Conservation (phyloP, 2,113 vertebrate species). For the Pachyramphus minor region DNA sequence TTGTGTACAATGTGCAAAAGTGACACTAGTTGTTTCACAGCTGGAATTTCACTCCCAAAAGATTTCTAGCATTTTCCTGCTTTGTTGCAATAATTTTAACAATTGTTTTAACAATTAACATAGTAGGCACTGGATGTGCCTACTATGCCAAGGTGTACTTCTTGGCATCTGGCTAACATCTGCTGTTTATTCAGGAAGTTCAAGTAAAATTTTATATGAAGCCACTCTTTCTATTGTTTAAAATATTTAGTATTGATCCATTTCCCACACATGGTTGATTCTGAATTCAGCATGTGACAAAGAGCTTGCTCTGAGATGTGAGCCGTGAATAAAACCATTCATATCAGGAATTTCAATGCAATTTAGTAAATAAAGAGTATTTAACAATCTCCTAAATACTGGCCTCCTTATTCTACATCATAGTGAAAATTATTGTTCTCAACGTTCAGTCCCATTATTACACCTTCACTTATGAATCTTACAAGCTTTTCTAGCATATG, state of each 20-base stretch:
- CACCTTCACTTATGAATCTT: background rate
- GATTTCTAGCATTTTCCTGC: background rate
- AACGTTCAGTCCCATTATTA: background rate
- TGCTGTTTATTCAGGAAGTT: background rate
- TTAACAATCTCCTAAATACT: background rate
- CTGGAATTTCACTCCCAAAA: background rate
- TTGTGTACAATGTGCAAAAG: background rate
- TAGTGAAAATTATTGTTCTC: rapidly evolving
- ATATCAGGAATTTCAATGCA: background rate
- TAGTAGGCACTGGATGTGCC: too few relatives aligned
- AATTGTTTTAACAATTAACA: too few relatives aligned
- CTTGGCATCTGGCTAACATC: background rate
- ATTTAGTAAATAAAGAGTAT: background rate
- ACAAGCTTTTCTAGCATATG: background rate
- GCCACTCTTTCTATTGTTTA: background rate
- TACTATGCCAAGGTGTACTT: background rate
- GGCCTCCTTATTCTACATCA: background rate
- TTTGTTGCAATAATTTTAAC: background rate
- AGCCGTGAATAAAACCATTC: background rate
- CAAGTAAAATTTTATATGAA: background rate
- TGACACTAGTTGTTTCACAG: background rate
- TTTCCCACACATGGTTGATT: background rate
- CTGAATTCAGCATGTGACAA: background rate
- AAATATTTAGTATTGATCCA: background rate
- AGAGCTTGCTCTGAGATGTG: background rate